Evolutionary conservation across 2,797 vertebrate species (phyloP), one percentile per base, ranked within the genome.

Genomic region (Artibeus jamaicensis): DNA sequence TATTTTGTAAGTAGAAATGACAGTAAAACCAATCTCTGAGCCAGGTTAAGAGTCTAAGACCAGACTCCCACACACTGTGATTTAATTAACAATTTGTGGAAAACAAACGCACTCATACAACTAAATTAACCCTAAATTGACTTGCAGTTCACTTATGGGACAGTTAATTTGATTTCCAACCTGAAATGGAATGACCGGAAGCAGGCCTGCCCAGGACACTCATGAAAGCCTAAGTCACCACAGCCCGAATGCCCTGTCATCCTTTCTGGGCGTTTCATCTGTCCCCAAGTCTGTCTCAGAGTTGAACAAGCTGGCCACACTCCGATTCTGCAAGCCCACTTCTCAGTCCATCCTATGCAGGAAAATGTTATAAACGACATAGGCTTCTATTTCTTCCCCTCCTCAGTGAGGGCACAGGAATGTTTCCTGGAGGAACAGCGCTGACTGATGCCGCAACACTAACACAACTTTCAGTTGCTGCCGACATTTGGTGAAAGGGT

Each of bases 131-230:
- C 10, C 14, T 83, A 94, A 92, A 83, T 89, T 34, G 34, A 48
- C 70, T 93, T 95, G 62, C 15, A 87, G 37, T 29, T 88, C 32
- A 67, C 29, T 82, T 93, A 65, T 42, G 73, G 37, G 50, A 92
- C 86, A 44, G 48, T 95, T 93, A 82, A 91, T 96, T 95, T 91
- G 21, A 93, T 96, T 96, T 94, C 87, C 70, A 94, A 59, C 71
- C 26, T 50, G 67, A 91, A 93, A 93, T 93, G 65, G 95, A 91
- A 76, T 86, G 11, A 77, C 62, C 26, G 34, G 73, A 91, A 37
- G 22, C 3, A 48, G 89, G 42, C n/a, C 29, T 74, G 39, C 39
- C 10, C 18, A 29, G 39, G 34, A 68, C 26, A 96, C 67, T 79
- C 39, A 18, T 67, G 65, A 73, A 91, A 84, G 44, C 29, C 22